phyloP scores from a whole-genome alignment of 1,140 invertebrate species.

The Zaprionus lachaisei region DNA sequence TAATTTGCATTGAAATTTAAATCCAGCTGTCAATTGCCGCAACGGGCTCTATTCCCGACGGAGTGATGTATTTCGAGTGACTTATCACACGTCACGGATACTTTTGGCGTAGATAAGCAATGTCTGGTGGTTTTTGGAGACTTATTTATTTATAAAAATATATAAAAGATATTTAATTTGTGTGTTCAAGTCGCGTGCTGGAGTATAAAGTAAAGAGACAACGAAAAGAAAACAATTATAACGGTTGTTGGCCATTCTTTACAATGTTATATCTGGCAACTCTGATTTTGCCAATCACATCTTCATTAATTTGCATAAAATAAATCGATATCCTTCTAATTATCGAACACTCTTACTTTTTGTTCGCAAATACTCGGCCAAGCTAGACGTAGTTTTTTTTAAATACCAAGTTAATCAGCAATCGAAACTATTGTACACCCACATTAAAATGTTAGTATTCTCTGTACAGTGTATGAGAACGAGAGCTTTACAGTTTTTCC shows the following conservation, averaged over 20 bases:
- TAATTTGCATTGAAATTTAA: constrained; percentile 22
- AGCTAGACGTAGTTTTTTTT: too few relatives aligned
- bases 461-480: not conserved
- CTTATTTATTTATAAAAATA: not conserved
- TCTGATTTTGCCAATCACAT: too few relatives aligned
- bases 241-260: not conserved
- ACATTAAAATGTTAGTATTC: not conserved
- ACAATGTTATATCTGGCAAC: not conserved
- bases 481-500: not conserved
- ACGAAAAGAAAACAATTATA: not conserved
- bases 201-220: not conserved
- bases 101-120: not conserved
- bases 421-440: not conserved
- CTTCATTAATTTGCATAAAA: too few relatives aligned
- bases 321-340: too few relatives aligned
- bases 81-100: not conserved
- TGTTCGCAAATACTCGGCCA: too few relatives aligned
- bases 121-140: not conserved
- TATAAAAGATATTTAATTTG: not conserved
- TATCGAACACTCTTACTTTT: too few relatives aligned
- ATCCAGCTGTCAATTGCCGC: not conserved
- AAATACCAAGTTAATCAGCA: too few relatives aligned
- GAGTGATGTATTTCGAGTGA: not conserved
- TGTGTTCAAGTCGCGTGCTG: not conserved
- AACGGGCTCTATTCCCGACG: not conserved